Conservation (phyloP, 2,888 invertebrate species). For the Prosopocoilus inquinatus region DNA sequence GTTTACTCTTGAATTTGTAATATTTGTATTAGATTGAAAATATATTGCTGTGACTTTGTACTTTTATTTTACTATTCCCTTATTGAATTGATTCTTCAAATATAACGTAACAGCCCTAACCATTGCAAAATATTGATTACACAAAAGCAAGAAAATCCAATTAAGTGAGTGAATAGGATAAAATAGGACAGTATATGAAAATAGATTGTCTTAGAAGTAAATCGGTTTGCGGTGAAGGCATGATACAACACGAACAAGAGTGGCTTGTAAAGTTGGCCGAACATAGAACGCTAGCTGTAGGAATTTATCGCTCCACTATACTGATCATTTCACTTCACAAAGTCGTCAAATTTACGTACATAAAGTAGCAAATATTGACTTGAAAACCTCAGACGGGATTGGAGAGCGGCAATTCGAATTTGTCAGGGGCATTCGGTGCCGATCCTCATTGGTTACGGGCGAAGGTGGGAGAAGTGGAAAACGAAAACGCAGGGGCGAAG, state of each 20-base stretch:
- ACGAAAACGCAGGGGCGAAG: conserved; percentile 24
- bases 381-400: conserved; percentile 50
- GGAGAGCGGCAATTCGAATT: conserved; percentile 44
- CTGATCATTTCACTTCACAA: conserved; percentile 45
- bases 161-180: too few relatives aligned
- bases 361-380: conserved; percentile 52
- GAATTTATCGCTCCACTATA: conserved; percentile 44
- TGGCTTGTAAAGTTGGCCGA: conserved; percentile 39
- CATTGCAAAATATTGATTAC: too few relatives aligned
- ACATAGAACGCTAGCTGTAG: conserved; percentile 39
- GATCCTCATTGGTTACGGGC: conserved; percentile 29
- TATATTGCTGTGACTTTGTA: too few relatives aligned
- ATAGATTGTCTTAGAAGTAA: too few relatives aligned
- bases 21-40: too few relatives aligned
- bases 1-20: too few relatives aligned
- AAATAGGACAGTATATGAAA: too few relatives aligned
- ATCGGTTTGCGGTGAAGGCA: too few relatives aligned
- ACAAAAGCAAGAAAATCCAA: too few relatives aligned
- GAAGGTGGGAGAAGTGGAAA: conserved; percentile 31
- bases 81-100: too few relatives aligned
- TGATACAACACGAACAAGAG: not conserved
- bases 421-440: conserved; percentile 36
- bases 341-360: conserved; percentile 44
- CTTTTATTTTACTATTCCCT: too few relatives aligned
- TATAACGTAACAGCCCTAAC: too few relatives aligned